Conservation (phyloP, 2,888 invertebrate species). For the Chrysodeixis includens region DNA sequence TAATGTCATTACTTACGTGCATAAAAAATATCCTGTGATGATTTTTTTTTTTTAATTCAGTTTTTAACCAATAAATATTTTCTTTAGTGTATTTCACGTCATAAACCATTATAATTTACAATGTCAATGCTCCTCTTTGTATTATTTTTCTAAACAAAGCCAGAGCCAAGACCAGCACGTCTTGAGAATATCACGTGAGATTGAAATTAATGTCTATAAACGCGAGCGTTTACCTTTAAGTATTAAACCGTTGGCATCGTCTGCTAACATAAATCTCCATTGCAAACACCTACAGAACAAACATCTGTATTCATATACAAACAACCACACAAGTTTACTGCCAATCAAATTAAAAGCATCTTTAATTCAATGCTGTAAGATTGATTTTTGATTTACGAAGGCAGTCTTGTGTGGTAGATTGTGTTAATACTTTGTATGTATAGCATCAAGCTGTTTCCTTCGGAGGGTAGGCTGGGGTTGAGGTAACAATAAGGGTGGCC, state of each 20-base stretch:
- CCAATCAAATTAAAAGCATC: neutral
- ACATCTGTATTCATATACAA: slow-evolving; percentile 4
- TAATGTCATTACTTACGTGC: too few relatives aligned
- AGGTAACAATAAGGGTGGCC: neutral
- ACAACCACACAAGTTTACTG: neutral
- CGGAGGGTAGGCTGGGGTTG: neutral
- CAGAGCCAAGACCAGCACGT: neutral
- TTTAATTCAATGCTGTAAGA: neutral
- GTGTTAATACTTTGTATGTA: neutral
- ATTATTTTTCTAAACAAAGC: neutral
- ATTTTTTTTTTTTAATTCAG: too few relatives aligned
- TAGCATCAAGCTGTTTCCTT: slow-evolving; percentile 1
- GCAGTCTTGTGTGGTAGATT: neutral
- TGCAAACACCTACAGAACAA: slow-evolving; percentile 10
- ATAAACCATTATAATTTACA: too few relatives aligned
- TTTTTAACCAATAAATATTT: too few relatives aligned
- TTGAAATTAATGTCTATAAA: slow-evolving; percentile 1
- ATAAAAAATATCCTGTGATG: too few relatives aligned
- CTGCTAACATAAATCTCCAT: slow-evolving; percentile 5
- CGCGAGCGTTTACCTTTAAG: neutral
- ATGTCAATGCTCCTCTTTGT: too few relatives aligned
- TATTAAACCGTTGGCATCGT: slow-evolving; percentile 4
- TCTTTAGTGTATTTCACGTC: too few relatives aligned
- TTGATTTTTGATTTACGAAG: neutral
- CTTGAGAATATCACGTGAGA: slow-evolving; percentile 1